Conservation (phyloP, 2,888 invertebrate species). For the Diaphora mendica region DNA sequence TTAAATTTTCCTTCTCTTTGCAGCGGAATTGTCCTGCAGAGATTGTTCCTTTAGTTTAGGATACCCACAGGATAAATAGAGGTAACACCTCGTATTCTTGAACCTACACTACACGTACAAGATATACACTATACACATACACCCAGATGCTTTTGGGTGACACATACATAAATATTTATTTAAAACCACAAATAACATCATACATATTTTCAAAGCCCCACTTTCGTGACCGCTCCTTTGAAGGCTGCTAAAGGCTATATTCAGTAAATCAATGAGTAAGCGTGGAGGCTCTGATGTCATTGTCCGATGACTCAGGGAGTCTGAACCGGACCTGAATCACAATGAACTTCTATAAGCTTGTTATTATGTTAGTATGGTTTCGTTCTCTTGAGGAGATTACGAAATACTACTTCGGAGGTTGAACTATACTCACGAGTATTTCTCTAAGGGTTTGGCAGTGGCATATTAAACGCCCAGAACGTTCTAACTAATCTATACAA, state of each 20-base stretch:
- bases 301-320: slow-evolving; percentile 40
- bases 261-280: slow-evolving; percentile 42
- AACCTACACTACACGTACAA: too few species aligned
- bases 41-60: too few species aligned
- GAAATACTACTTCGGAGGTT: not conserved
- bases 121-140: too few species aligned
- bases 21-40: too few species aligned
- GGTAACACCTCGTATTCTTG: too few species aligned
- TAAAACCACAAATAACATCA: not conserved
- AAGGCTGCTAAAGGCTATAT: slow-evolving; percentile 11
- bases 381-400: not conserved
- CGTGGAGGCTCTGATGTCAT: slow-evolving; percentile 46
- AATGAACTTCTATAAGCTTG: slow-evolving; percentile 26
- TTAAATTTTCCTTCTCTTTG: too few species aligned
- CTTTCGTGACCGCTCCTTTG: not conserved
- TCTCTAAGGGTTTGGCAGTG: too few species aligned
- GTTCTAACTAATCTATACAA: too few species aligned
- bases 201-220: slow-evolving; percentile 7
- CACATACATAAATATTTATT: not conserved
- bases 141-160: not conserved
- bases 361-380: not conserved
- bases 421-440: not conserved
- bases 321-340: slow-evolving; percentile 47
- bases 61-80: too few species aligned
- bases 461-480: too few species aligned